Percentiles rank a stretch among this genome's conserved stretches.
phyloP scores from a whole-genome alignment of 2,888 invertebrate species.

The Omphaloscelis lunosa region DNA sequence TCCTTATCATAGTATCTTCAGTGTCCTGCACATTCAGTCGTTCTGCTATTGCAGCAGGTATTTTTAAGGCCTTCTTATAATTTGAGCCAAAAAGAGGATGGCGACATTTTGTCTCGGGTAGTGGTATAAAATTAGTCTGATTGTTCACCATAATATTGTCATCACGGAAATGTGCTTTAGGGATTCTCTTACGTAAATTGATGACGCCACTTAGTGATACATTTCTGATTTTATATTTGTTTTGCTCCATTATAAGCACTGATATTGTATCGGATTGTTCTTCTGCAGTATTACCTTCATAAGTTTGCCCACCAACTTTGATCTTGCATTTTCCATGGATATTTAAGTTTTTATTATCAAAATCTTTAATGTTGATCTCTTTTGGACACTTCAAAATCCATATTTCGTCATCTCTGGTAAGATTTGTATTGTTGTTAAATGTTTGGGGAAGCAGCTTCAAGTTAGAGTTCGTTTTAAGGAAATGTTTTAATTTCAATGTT shows the following conservation, averaged over 20 bases:
- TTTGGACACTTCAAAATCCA: slow-evolving; percentile 81
- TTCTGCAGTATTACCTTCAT: slow-evolving; percentile 72
- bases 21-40: slow-evolving; percentile 66
- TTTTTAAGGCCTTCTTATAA: slow-evolving; percentile 80
- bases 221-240: slow-evolving; percentile 71
- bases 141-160: slow-evolving; percentile 73
- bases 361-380: slow-evolving; percentile 73
- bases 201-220: slow-evolving; percentile 72
- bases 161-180: slow-evolving; percentile 77
- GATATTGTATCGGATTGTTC: slow-evolving; percentile 65
- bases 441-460: slow-evolving; percentile 67
- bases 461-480: slow-evolving; percentile 70
- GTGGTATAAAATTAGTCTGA: slow-evolving; percentile 79
- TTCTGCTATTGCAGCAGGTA: slow-evolving; percentile 72
- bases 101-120: slow-evolving; percentile 84
- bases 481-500: slow-evolving; percentile 70
- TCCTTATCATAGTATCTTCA: slow-evolving; percentile 18
- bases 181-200: slow-evolving; percentile 79
- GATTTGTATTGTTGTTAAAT: slow-evolving; percentile 48
- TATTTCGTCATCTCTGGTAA: slow-evolving; percentile 80
- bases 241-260: slow-evolving; percentile 68
- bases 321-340: slow-evolving; percentile 79
- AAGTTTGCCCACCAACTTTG: slow-evolving; percentile 80
- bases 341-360: slow-evolving; percentile 71
- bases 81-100: slow-evolving; percentile 84